Percentiles rank a stretch among this genome's conserved stretches.
Evolutionary conservation across 2,113 vertebrate species (phyloP).

Genomic region (Melospiza melodia): DNA sequence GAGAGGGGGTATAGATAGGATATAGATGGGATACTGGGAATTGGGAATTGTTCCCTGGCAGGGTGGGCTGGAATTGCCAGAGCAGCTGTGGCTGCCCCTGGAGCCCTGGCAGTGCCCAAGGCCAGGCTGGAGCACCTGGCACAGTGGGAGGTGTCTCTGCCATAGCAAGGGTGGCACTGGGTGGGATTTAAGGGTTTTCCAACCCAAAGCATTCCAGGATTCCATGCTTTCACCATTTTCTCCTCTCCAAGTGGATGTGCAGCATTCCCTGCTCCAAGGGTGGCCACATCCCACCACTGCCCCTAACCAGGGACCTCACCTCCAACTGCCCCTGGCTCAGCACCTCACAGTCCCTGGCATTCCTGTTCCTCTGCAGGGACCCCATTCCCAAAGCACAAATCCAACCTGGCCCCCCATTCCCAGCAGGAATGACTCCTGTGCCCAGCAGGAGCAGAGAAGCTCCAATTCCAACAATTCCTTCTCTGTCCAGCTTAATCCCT

Average conservation of each 20-base stretch:
- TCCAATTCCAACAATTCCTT: not conserved
- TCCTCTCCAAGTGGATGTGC: accelerated
- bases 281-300: not conserved
- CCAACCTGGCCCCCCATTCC: not conserved
- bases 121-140: not conserved
- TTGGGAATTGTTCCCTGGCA: not conserved
- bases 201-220: not conserved
- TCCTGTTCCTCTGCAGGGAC: not conserved
- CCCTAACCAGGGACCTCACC: accelerated
- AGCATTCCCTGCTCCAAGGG: not conserved
- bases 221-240: not conserved
- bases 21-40: too few species aligned
- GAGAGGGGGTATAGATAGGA: too few species aligned
- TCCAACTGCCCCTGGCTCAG: not conserved
- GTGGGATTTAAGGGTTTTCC: accelerated
- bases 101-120: not conserved
- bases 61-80: not conserved
- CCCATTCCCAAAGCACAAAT: accelerated
- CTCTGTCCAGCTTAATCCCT: not conserved
- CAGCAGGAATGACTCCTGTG: not conserved
- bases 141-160: not conserved
- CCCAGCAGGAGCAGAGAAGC: not conserved
- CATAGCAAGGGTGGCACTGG: not conserved
- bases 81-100: not conserved
- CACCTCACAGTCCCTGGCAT: accelerated